Evolutionary conservation across 2,797 vertebrate genomes (phyloP).

Genomic region (Lepilemur septentrionalis): DNA sequence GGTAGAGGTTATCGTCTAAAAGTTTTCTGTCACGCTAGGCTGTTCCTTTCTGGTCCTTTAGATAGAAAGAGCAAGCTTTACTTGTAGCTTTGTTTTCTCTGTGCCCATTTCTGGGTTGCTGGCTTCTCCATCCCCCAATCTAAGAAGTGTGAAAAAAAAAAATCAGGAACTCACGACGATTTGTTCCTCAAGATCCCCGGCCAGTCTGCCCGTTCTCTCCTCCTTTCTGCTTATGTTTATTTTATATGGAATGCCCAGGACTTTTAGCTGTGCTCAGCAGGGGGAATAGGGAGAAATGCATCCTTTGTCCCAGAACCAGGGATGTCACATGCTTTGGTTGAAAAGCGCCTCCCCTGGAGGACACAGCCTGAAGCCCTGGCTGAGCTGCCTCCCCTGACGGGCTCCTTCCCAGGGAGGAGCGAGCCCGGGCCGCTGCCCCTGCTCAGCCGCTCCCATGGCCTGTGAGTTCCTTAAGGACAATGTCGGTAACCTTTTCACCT

Average conservation of each 20-base stretch:
- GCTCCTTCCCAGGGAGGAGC: no score
- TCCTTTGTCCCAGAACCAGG: background rate
- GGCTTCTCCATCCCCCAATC: background rate
- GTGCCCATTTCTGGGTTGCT: background rate
- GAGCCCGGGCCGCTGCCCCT: background rate
- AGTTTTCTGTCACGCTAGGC: background rate
- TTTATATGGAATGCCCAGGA: background rate
- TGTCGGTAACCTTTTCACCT: background rate
- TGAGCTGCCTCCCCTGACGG: background rate
- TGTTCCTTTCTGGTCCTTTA: background rate
- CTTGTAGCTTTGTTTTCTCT: background rate
- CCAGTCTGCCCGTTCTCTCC: background rate
- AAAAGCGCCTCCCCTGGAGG: background rate
- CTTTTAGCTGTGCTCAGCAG: background rate
- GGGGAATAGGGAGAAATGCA: background rate
- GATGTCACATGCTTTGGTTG: background rate
- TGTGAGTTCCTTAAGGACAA: background rate
- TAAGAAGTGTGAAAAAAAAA: background rate
- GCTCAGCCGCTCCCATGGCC: background rate
- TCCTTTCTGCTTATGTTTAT: background rate
- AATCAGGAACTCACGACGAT: background rate
- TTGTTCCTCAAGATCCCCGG: background rate
- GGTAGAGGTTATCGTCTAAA: background rate
- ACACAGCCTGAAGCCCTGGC: background rate
- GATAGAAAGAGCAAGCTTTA: background rate